These are phyloP conservation scores for Caenorhabditis japonica DNA, from an alignment of 2,888 invertebrate species.

Conservation along the genomic window DNA sequence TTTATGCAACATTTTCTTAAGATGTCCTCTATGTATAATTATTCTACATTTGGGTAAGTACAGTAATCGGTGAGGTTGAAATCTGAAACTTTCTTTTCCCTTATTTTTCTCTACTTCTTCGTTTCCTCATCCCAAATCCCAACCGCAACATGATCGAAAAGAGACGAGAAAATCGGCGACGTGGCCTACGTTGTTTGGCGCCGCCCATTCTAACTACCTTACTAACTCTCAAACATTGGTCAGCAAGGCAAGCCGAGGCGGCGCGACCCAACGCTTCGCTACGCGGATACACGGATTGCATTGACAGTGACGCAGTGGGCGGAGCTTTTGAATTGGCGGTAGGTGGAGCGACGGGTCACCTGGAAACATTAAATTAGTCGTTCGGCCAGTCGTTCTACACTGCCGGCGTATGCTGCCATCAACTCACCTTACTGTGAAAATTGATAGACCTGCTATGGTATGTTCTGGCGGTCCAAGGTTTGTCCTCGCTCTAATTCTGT, in stretches of 20 bases:
- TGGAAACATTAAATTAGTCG: conserved; percentile 57
- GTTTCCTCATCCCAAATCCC: not conserved
- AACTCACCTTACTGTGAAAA: too few species aligned
- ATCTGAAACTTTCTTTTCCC: too few species aligned
- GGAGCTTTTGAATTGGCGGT: conserved; percentile 15
- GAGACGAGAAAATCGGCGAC: conserved; percentile 11
- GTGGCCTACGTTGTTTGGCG: conserved; percentile 35
- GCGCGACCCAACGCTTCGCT: too few species aligned
- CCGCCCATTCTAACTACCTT: conserved; percentile 44
- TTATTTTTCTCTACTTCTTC: not conserved
- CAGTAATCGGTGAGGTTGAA: too few species aligned
- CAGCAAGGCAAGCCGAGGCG: too few species aligned
- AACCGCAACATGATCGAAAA: conserved; percentile 43
- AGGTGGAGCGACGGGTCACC: conserved; percentile 50
- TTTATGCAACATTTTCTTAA: too few species aligned
- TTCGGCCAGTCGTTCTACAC: conserved; percentile 12
- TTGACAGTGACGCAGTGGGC: conserved; percentile 28
- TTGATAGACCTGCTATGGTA: too few species aligned
- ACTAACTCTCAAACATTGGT: conserved; percentile 47
- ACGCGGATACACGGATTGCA: too few species aligned
- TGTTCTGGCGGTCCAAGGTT: not conserved
- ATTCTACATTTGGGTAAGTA: too few species aligned
- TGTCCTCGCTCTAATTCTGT: conserved; percentile 13
- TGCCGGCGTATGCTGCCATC: conserved; percentile 39
- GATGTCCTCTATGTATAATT: too few species aligned